phyloP scores from a whole-genome alignment of 1,140 invertebrate species.

The Neodiprion pinetum region DNA sequence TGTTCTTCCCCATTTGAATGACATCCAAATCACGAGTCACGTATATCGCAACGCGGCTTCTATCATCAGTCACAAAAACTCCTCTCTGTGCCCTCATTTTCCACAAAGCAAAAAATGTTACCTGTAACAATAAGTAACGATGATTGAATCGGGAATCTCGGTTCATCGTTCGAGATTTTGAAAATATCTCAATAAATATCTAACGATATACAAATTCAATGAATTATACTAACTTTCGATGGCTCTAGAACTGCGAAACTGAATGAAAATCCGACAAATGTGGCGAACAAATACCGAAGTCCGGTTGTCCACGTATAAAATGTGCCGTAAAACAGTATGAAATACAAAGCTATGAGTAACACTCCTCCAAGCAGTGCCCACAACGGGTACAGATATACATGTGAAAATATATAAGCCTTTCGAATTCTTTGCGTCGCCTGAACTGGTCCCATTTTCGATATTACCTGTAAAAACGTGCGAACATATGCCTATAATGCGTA shows the following conservation, averaged over 20 bases:
- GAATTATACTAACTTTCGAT: neutral
- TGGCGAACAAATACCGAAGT: neutral
- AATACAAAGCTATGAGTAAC: conserved; percentile 6
- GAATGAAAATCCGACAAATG: neutral
- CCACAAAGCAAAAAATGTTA: neutral
- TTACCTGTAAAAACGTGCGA: neutral
- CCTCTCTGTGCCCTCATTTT: neutral
- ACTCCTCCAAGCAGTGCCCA: neutral
- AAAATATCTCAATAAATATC: too few relatives aligned
- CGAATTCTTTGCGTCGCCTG: neutral
- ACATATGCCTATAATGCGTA: neutral
- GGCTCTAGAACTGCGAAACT: conserved; percentile 6
- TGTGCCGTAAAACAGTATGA: neutral
- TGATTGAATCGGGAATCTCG: neutral
- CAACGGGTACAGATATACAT: conserved; percentile 2
- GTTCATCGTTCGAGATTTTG: neutral
- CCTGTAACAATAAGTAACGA: neutral
- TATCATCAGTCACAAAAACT: neutral
- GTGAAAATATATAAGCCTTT: neutral
- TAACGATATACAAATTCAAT: too few relatives aligned
- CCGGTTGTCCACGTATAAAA: neutral
- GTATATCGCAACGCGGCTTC: conserved; percentile 4
- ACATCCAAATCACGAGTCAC: neutral
- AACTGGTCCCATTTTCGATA: neutral
- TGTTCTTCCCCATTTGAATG: neutral